Evolutionary conservation across 2,797 vertebrate species (phyloP).

Genomic region (Pipistrellus pipistrellus): DNA sequence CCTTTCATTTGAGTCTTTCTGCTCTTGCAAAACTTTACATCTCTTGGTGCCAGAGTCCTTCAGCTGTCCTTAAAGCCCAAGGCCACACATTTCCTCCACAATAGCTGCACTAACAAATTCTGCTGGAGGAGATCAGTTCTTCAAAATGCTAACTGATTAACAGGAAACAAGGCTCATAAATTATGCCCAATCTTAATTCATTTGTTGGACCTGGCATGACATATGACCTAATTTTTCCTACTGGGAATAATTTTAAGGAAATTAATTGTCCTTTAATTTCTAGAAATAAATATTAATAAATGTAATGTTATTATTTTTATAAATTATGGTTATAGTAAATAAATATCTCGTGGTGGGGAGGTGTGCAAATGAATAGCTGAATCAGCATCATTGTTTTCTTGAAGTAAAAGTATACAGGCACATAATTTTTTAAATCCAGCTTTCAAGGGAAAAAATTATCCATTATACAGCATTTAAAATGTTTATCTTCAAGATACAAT

Average conservation of each 20-base stretch:
- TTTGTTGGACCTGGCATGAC: neutral
- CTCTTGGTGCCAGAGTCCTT: neutral
- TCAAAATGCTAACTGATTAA: constrained; percentile 14
- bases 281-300: constrained; percentile 28
- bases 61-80: neutral
- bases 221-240: neutral
- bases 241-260: constrained; percentile 41
- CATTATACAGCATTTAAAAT: neutral
- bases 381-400: neutral
- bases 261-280: constrained; percentile 47
- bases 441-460: neutral
- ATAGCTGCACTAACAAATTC: neutral
- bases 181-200: constrained; percentile 47
- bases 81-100: neutral
- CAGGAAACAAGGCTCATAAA: constrained; percentile 14
- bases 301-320: neutral
- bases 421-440: neutral
- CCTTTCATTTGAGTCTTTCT: neutral
- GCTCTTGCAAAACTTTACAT: neutral
- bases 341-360: neutral
- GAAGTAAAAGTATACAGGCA: neutral
- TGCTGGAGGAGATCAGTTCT: neutral
- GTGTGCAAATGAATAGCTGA: neutral
- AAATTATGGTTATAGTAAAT: constrained; percentile 21
- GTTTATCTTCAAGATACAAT: neutral